Evolutionary conservation across 2,113 vertebrate genomes (phyloP).

Genomic region (Pavo muticus): DNA sequence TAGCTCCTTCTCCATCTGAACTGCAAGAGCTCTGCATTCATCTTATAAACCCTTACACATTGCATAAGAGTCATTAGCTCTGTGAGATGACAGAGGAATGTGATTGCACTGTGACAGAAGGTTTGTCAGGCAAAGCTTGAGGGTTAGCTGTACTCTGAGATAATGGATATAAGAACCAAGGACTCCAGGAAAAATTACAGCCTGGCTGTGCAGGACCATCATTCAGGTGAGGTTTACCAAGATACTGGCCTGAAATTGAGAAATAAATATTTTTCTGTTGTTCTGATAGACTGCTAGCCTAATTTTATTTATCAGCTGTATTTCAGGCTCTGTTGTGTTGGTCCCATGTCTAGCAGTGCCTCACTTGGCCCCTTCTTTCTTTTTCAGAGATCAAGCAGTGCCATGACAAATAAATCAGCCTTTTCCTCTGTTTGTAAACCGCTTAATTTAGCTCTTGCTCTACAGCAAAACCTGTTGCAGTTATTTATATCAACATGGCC

Average conservation of each 20-base stretch:
- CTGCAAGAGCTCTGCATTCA: not conserved
- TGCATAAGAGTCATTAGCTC: not conserved
- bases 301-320: not conserved
- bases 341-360: not conserved
- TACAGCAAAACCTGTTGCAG: slow-evolving; percentile 25
- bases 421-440: slow-evolving; percentile 54
- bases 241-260: not conserved
- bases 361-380: not conserved
- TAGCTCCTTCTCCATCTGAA: not conserved
- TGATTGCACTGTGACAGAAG: not conserved
- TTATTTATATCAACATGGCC: slow-evolving; percentile 57
- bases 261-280: not conserved
- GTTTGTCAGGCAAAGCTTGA: not conserved
- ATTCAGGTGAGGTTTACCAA: not conserved
- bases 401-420: not conserved
- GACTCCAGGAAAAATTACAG: not conserved
- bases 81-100: not conserved
- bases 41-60: not conserved
- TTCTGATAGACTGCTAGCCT: not conserved
- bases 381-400: slow-evolving; percentile 1
- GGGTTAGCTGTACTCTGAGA: not conserved
- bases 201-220: not conserved
- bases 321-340: not conserved
- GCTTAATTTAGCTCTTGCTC: slow-evolving; percentile 38
- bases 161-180: not conserved